Percentiles rank a stretch among this genome's conserved stretches.
Evolutionary conservation across 1,140 invertebrate genomes (phyloP).

Genomic region (Polyergus mexicanus): DNA sequence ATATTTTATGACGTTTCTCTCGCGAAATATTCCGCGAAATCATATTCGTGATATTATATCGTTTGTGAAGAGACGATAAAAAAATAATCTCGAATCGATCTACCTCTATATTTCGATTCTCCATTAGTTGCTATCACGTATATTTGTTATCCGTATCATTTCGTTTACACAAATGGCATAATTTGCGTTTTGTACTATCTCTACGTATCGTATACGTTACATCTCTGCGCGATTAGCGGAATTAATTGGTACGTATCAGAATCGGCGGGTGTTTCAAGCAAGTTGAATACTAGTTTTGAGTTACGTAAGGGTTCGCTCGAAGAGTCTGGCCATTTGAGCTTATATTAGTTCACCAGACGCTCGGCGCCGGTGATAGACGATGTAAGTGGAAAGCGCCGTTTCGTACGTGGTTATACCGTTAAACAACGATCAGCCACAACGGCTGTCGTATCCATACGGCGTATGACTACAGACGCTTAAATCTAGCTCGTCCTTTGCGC

Average conservation of each 20-base stretch:
- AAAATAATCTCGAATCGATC: not conserved
- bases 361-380: constrained; percentile 53
- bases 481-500: not conserved
- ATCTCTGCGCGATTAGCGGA: constrained; percentile 6
- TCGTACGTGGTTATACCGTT: constrained; percentile 2
- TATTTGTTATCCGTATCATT: constrained; percentile 4
- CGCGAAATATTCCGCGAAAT: not conserved
- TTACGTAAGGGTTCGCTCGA: constrained; percentile 44
- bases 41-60: not conserved
- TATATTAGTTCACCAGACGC: constrained; percentile 57
- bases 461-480: not conserved
- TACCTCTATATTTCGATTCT: not conserved
- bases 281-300: constrained; percentile 48
- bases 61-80: not conserved
- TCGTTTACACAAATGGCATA: not conserved
- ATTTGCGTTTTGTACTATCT: not conserved
- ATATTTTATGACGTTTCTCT: too few species aligned
- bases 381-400: constrained; percentile 42
- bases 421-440: constrained; percentile 46
- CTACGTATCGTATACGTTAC: not conserved
- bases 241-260: constrained; percentile 65
- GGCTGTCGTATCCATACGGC: not conserved
- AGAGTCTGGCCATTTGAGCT: constrained; percentile 60
- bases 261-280: constrained; percentile 3
- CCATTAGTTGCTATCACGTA: not conserved